Evolutionary conservation across 2,888 invertebrate genomes (phyloP), one percentile per base, ranked within the genome.

Genomic region (Andrena flavipes): DNA sequence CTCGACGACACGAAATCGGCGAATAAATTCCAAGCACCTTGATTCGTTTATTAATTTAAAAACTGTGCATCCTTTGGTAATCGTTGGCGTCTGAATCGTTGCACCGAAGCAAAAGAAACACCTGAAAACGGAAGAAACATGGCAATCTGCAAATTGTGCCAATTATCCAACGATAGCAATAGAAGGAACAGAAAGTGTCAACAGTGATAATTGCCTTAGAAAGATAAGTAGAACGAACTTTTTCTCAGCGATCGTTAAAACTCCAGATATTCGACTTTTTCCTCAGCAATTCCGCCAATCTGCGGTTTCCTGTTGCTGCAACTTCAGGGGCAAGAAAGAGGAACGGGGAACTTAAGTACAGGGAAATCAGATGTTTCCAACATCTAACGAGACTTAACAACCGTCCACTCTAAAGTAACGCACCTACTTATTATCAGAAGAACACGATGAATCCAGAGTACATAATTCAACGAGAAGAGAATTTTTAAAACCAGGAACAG

Each of bases 1-100:
- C 73, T 80, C 62, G 56, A 42, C 67, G 76, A 69, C 82, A 85
- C 77, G 81, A 77, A 48, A 86, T 83, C 67, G 49, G 20, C 74
- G 49, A 75, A 87, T 84, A 79, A 84, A 87, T 82, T 82, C 42
- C n/a, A 59, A 72, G 10, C 69, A 70, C 26, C 35, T 59, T 48
- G 68, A 74, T 80, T 69, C 71, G 59, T 71, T 70, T 73, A 76
- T 83, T 80, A 77, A 73, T 80, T 33, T 42, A 33, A 64, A 29
- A 80, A 71, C 4, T 35, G 8, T 23, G 20, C 20, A 3, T 20
- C 7, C 62, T 54, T 56, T 7, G 10, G n/a, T 54, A 8, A 23
- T 13, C 26, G 26, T 35, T 10, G 20, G 29, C 29, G 48, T n/a
- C 26, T 10, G 4, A 33, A 60, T 30, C n/a, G 23, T 56, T 26